These are phyloP conservation scores for Drosophila nigricruria DNA, from an alignment of 2,888 invertebrate genomes.

Conservation along the genomic window DNA sequence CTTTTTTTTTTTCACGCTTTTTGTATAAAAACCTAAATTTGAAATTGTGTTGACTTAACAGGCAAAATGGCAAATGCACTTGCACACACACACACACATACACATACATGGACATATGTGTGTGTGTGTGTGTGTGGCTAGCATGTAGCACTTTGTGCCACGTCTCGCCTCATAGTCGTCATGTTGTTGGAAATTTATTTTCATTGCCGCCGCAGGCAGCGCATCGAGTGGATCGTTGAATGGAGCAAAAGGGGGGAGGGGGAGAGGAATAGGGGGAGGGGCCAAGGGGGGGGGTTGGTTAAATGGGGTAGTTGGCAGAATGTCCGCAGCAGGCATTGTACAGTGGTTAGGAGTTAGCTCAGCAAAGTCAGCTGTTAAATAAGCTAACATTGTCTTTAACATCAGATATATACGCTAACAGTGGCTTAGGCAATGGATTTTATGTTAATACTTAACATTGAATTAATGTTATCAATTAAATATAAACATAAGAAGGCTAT, in stretches of 20 bases:
- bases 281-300: not conserved
- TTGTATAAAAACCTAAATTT: conserved; percentile 76
- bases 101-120: no score
- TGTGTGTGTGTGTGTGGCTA: conserved; percentile 9
- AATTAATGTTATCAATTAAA: no score
- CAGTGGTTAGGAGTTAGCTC: not conserved
- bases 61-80: conserved; percentile 70
- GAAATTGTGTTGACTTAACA: conserved; percentile 81
- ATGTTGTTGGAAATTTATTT: conserved; percentile 77
- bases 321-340: conserved; percentile 23
- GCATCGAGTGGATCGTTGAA: conserved; percentile 33
- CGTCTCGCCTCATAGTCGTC: conserved; percentile 74
- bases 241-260: not conserved
- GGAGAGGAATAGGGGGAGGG: not conserved
- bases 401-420: not conserved
- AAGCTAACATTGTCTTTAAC: not conserved
- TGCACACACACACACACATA: conserved; percentile 1
- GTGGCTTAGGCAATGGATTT: not conserved
- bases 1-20: conserved; percentile 40
- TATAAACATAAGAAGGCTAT: no score
- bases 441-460: not conserved
- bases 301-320: conserved; percentile 14
- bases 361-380: not conserved
- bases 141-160: conserved; percentile 72
- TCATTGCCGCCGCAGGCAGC: conserved; percentile 77